These are phyloP conservation scores for Porites australiensis DNA, from an alignment of 64 coral and sea anemone genomes.

Conservation along the genomic window DNA sequence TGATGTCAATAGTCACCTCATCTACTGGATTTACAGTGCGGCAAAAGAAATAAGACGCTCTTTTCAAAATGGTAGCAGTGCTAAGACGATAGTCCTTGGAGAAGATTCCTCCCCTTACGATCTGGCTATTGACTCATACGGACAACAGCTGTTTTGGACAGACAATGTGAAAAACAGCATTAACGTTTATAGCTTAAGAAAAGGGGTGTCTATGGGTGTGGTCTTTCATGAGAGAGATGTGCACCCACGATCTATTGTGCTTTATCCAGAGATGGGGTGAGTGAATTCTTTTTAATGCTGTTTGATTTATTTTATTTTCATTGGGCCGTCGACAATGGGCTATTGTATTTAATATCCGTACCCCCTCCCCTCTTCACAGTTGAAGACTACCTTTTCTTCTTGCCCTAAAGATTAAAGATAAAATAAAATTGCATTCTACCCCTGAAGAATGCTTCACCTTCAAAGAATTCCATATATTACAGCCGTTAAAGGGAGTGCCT, in stretches of 20 bases:
- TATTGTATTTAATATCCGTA: too few species aligned
- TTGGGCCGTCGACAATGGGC: too few species aligned
- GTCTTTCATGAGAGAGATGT: constrained; percentile 40
- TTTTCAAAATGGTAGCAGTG: constrained; percentile 70
- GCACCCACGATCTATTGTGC: constrained; percentile 81
- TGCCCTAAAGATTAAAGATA: too few species aligned
- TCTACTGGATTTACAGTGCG: constrained; percentile 85
- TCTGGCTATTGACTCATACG: constrained; percentile 89
- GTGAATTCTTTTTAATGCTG: neutral
- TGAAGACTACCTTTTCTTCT: too few species aligned
- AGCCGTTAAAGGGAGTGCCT: too few species aligned
- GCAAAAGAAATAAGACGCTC: constrained; percentile 60
- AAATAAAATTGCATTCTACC: too few species aligned
- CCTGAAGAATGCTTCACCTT: too few species aligned
- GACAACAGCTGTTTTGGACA: constrained; percentile 89
- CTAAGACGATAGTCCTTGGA: neutral
- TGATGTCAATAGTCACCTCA: constrained; percentile 78
- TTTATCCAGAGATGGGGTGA: constrained; percentile 87
- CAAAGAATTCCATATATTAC: too few species aligned
- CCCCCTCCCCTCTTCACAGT: too few species aligned
- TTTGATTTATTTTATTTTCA: neutral
- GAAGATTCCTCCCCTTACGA: constrained; percentile 65
- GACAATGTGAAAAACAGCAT: constrained; percentile 74
- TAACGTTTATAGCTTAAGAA: constrained; percentile 83
- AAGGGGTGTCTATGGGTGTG: constrained; percentile 44